Evolutionary conservation across 2,888 invertebrate species (phyloP), one percentile per base, ranked within the genome.

Genomic region (Melanchra persicariae): DNA sequence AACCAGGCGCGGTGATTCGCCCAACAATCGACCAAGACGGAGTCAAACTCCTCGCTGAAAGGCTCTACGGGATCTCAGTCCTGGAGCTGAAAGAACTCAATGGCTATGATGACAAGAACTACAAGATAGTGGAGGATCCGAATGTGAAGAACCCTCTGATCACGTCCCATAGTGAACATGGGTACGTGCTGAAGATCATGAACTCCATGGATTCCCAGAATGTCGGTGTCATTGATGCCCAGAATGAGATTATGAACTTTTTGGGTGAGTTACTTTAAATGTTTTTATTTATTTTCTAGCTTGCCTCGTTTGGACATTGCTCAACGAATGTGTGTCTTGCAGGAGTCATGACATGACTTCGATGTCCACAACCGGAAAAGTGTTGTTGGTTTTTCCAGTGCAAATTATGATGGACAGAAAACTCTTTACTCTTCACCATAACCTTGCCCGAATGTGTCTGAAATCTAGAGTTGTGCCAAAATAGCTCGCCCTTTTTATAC

Each of bases 41-140:
- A 0, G 97, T 97, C 0, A 93, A 94, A 66, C 91, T 95, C 1
- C 89, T 98, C 1, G 94, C 96, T 0, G 93, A 96, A 70, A 91
- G 96, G 7, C 92, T 97, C 1, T 98, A 97, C 88, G 97, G 97
- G 1, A 93, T 98, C 37, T 93, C 96, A 1, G 97, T 97, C 2
- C 88, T 91, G 1, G 95, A 94, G 47, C 93, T 98, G 30, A 92
- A 89, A 0, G 97, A 97, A 86, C 93, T 98, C 8, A 97, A 97
- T 78, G 97, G 97, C 1, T 98, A 98, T 87, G 98, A 98, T 86
- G 98, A 98, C 91, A 97, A 96, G 90, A 98, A 98, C 92, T 98
- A 97, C 91, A 97, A 96, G 86, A 93, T 98, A 17, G 89, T 93
- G 1, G 97, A 97, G 77, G 95, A 96, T 15, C 94, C 96, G 0